Conservation (phyloP, 2,888 invertebrate species). For the Noctuana brunneofusca region DNA sequence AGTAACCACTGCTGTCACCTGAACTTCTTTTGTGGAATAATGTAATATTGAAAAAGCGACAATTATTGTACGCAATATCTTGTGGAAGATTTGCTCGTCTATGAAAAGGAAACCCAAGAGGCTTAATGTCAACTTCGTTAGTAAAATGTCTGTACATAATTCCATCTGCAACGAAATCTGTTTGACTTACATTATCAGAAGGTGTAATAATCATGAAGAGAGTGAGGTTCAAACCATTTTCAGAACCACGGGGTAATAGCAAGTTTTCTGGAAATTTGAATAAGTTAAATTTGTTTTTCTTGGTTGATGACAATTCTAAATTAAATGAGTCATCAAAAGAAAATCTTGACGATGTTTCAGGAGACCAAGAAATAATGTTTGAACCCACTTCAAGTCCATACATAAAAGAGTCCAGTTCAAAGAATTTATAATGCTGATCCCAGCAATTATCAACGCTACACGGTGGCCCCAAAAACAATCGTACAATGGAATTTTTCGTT, state of each 20-base stretch:
- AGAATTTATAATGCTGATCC: conserved; percentile 57
- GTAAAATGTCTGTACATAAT: conserved; percentile 50
- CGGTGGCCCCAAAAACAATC: conserved; percentile 68
- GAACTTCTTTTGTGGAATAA: conserved; percentile 58
- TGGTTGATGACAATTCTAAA: conserved; percentile 43
- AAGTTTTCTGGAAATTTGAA: conserved; percentile 69
- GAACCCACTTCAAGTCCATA: conserved; percentile 54
- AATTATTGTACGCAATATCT: conserved; percentile 52
- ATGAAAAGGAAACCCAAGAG: conserved; percentile 74
- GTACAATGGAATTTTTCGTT: conserved; percentile 51
- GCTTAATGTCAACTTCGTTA: conserved; percentile 55
- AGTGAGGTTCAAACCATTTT: conserved; percentile 64
- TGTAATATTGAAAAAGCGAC: conserved; percentile 64
- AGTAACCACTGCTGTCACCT: conserved; percentile 50
- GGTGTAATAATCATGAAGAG: conserved; percentile 67
- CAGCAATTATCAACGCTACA: conserved; percentile 57
- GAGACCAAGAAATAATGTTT: conserved; percentile 60
- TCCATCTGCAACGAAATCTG: conserved; percentile 42
- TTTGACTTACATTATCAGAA: conserved; percentile 45
- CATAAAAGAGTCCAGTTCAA: conserved; percentile 61
- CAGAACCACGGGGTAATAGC: conserved; percentile 63
- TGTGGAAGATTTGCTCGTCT: conserved; percentile 52
- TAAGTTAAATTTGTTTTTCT: conserved; percentile 54
- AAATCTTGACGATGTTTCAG: conserved; percentile 52
- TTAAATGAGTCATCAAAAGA: conserved; percentile 59